Base-by-base conservation (phyloP, 2,888 invertebrate genomes). In the Harmothoe impar region DNA sequence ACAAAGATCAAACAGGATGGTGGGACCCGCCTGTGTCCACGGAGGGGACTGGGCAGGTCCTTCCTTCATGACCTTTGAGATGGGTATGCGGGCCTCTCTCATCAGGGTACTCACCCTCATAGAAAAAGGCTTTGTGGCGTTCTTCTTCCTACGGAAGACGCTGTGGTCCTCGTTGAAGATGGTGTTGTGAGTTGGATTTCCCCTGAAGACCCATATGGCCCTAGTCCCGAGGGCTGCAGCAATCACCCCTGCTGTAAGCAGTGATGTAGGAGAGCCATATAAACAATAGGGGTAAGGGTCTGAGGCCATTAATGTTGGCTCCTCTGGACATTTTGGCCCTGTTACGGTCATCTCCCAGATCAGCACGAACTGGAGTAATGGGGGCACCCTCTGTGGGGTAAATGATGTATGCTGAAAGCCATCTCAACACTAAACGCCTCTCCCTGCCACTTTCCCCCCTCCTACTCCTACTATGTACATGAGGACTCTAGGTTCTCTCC, bases 341-440 rank as follows among this genome's bases (percentile, higher is more conserved):
- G 23, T 62, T 3, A 20, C n/a, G 62, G 62, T 62, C 23, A 20
- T 62, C 62, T n/a, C 62, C 3, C 7, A 15, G 62, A 62, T 62
- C 62, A 20, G 23, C 62, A 15, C 23, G 23, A 7, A 62, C 62
- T 62, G n/a, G 62, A 62, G 62, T 62, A 62, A 62, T 62, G 62
- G 62, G 62, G 62, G n/a, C 62, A 20, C 62, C 62, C 62, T n/a
- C 62, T n/a, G 23, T 3, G 62, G 62, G 20, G 20, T 62, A 62
- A 62, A 62, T 62, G 62, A 62, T 15, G 62, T 62, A 62, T 62
- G 62, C n/a, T 62, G 62, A 62, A 62, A 62, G 62, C 12, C n/a
- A 1, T n/a, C 62, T 62, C 62, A 20, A 15, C 20, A 62, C 43
- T 43, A 43, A 43, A 43, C 43, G 10, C 43, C 43, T 43, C 43